Conservation (phyloP, 2,113 vertebrate genomes). For the Balaenoptera acutorostrata region DNA sequence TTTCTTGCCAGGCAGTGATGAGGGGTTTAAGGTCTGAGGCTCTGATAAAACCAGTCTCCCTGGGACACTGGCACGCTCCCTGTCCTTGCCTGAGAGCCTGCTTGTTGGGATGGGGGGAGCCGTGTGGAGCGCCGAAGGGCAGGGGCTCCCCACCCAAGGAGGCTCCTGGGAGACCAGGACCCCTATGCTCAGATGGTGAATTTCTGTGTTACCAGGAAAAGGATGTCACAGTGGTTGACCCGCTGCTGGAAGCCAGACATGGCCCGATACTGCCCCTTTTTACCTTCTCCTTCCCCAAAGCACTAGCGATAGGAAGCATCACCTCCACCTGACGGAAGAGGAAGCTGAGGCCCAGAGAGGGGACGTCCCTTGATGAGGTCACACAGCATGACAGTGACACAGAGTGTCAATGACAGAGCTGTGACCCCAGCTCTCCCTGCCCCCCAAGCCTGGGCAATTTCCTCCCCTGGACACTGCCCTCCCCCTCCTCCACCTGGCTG, state of each 20-base stretch:
- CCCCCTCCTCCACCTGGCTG: not conserved
- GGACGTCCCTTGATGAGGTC: not conserved
- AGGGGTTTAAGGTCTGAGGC: not conserved
- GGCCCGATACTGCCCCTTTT: fast-evolving
- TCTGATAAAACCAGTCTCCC: not conserved
- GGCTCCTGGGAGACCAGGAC: not conserved
- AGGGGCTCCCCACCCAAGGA: not conserved
- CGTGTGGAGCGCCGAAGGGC: fast-evolving
- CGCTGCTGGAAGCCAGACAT: not conserved
- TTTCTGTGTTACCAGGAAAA: too few species aligned
- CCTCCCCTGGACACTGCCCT: not conserved
- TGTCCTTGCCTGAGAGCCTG: fast-evolving
- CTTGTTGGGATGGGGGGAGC: fast-evolving
- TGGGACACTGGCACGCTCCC: not conserved
- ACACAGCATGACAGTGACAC: not conserved
- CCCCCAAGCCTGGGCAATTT: not conserved
- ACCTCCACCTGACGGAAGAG: not conserved
- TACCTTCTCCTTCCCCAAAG: too few species aligned
- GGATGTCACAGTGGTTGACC: fast-evolving
- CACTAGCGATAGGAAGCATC: not conserved
- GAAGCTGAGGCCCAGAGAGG: not conserved
- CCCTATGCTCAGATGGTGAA: fast-evolving
- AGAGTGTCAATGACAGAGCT: not conserved
- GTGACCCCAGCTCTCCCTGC: not conserved
- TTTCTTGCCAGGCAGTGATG: not conserved